Percentiles rank a stretch among this genome's conserved stretches.
These are phyloP conservation scores for Notamacropus eugenii DNA, from an alignment of 2,797 vertebrate species.

Conservation along the genomic window DNA sequence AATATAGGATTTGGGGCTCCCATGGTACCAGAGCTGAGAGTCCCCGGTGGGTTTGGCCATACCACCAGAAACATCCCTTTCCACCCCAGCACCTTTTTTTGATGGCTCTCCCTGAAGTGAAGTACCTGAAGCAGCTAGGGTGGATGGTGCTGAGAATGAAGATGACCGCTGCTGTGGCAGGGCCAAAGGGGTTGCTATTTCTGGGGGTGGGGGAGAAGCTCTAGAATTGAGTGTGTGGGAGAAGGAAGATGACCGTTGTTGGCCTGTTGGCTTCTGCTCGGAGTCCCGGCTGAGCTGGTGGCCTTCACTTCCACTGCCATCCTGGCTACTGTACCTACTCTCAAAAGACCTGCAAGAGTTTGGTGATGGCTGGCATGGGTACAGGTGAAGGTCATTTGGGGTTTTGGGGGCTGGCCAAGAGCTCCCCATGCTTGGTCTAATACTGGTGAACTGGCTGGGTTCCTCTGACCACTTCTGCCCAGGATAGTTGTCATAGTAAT, in stretches of 20 bases:
- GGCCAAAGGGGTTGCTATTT: slow-evolving; percentile 64
- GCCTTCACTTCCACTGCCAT: slow-evolving; percentile 52
- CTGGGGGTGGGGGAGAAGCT: slow-evolving; percentile 10
- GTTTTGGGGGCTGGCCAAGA: slow-evolving; percentile 41
- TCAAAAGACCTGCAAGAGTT: slow-evolving; percentile 57
- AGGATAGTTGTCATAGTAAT: slow-evolving; percentile 67
- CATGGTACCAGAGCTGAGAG: slow-evolving; percentile 74
- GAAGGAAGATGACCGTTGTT: slow-evolving; percentile 78
- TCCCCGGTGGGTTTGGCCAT: slow-evolving; percentile 20
- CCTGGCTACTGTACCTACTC: slow-evolving; percentile 59
- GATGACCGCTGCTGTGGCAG: slow-evolving; percentile 74
- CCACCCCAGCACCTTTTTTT: slow-evolving; percentile 22
- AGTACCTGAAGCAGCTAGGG: slow-evolving; percentile 12
- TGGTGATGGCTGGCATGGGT: slow-evolving; percentile 69
- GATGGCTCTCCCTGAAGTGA: slow-evolving; percentile 48
- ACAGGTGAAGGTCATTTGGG: slow-evolving; percentile 63
- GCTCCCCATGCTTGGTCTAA: slow-evolving; percentile 29
- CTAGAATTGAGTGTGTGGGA: slow-evolving; percentile 68
- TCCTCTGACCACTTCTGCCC: slow-evolving; percentile 79
- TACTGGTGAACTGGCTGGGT: slow-evolving; percentile 69
- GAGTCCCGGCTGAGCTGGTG: not conserved
- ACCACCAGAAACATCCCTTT: slow-evolving; percentile 17
- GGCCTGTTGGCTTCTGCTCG: slow-evolving; percentile 57
- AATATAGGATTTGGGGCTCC: slow-evolving; percentile 69
- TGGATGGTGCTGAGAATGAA: slow-evolving; percentile 58